Percentiles rank a stretch among this genome's conserved stretches.
Evolutionary conservation across 2,888 invertebrate genomes (phyloP).

Genomic region (Phytoseiulus persimilis): DNA sequence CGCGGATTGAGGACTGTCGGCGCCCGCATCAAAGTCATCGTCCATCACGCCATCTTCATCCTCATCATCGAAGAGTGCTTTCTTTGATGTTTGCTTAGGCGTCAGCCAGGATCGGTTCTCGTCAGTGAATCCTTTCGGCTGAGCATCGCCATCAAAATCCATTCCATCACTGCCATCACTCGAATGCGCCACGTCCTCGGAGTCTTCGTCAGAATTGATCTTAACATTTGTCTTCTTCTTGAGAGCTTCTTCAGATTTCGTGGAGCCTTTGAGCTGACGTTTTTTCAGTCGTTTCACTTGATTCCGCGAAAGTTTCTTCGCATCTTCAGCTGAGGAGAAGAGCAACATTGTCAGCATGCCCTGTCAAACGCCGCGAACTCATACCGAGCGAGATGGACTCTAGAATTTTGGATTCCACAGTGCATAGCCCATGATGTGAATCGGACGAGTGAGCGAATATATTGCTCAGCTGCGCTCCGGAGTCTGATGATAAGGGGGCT

Average conservation of each 20-base stretch:
- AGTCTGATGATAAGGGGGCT: too few relatives aligned
- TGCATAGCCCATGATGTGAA: too few relatives aligned
- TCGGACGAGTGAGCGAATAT: too few relatives aligned
- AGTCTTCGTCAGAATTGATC: slow-evolving; percentile 26
- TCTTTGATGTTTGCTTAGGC: slow-evolving; percentile 54
- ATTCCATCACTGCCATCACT: slow-evolving; percentile 42
- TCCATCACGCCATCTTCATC: slow-evolving; percentile 48
- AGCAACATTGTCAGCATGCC: neutral
- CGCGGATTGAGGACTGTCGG: neutral
- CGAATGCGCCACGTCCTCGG: slow-evolving; percentile 42
- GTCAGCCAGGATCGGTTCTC: slow-evolving; percentile 65
- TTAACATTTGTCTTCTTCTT: neutral
- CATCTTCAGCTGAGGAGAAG: slow-evolving; percentile 42
- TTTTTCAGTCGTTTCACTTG: slow-evolving; percentile 39
- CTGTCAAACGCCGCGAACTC: neutral
- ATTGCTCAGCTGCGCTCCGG: too few relatives aligned
- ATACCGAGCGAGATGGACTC: too few relatives aligned
- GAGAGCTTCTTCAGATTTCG: slow-evolving; percentile 36
- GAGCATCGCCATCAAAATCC: slow-evolving; percentile 43
- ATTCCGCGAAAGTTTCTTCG: slow-evolving; percentile 39
- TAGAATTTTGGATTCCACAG: too few relatives aligned
- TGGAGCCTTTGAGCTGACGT: slow-evolving; percentile 40
- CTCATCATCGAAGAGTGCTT: slow-evolving; percentile 46
- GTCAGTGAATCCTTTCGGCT: slow-evolving; percentile 59
- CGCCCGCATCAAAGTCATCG: slow-evolving; percentile 44